Percentiles rank a stretch among this genome's conserved stretches.
Evolutionary conservation across 2,888 invertebrate species (phyloP).

Genomic region (Barypeithes pellucidus): DNA sequence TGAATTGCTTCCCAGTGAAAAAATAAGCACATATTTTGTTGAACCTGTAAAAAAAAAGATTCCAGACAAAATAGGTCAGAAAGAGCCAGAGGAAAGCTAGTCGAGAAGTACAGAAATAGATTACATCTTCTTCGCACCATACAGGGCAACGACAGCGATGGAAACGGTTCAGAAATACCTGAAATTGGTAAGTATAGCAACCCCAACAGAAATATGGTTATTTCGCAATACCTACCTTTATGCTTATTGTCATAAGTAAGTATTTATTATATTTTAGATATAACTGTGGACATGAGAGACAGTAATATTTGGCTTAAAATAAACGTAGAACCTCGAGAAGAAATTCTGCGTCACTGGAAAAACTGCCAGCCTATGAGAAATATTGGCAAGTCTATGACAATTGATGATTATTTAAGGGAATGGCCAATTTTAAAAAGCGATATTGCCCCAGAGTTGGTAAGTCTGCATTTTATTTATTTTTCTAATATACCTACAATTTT

Average conservation of each 20-base stretch:
- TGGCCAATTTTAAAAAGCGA: background rate
- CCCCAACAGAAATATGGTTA: no score
- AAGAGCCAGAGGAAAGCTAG: no score
- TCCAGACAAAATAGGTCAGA: slow-evolving; percentile 8
- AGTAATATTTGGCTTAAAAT: slow-evolving; percentile 15
- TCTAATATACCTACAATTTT: background rate
- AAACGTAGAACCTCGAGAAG: slow-evolving; percentile 4
- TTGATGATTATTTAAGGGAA: background rate
- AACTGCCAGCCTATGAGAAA: background rate
- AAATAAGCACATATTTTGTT: slow-evolving; percentile 15
- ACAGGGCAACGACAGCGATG: no score
- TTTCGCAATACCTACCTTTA: no score
- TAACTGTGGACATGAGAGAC: background rate
- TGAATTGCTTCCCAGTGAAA: background rate
- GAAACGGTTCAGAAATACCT: no score
- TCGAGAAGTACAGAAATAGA: slow-evolving; percentile 15
- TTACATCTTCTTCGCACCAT: slow-evolving; percentile 1
- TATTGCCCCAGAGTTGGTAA: no score
- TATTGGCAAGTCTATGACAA: background rate
- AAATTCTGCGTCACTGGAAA: slow-evolving; percentile 7
- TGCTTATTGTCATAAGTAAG: no score
- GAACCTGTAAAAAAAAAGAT: slow-evolving; percentile 8
- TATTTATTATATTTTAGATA: slow-evolving; percentile 10
- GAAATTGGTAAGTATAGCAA: no score
- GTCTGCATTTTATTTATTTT: no score